Evolutionary conservation across 2,888 invertebrate species (phyloP), one percentile per base, ranked within the genome.

Genomic region (Leptarthrus brevirostris): DNA sequence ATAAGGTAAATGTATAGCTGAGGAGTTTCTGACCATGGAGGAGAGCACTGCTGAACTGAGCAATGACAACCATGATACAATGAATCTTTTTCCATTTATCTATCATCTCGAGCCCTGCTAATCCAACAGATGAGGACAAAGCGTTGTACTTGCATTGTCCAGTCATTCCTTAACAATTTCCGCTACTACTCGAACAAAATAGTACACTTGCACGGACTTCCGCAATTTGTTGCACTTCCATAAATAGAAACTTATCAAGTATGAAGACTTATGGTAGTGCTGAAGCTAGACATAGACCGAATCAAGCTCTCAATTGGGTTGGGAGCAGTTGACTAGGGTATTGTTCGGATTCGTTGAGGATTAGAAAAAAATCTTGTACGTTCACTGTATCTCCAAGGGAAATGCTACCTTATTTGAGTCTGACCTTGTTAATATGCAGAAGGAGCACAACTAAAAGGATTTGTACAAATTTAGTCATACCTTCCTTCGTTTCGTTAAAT

Each of bases 381-480:
- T n/a, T 14, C 8, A 14, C 64, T 12, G 12, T 24, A 44, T 20
- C 69, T 69, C 49, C 26, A 24, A 12, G 69, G 30, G 34, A 52
- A 69, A 52, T 34, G 52, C 34, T 16, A 44, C 44, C 10, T 36
- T 36, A 49, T 12, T 30, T 5, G 16, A 18, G 12, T 20, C 6
- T 30, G 49, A 34, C 69, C 52, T 69, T 52, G 20, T 66, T 69
- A 52, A 12, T 52, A 69, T 69, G 49, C 69, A 52, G 18, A 18
- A n/a, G 69, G 49, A 69, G 69, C 69, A 36, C 34, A 30, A 52
- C 30, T 30, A 18, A 52, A 44, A 34, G 52, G 52, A 69, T 69
- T 69, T 69, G 69, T 69, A 52, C 52, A 52, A 52, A 52, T 69
- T 49, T 69, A 69, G 69, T 52, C 69, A 69, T 66, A 30, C 69